Evolutionary conservation across 2,888 invertebrate genomes (phyloP), one percentile per base, ranked within the genome.

Genomic region (Dorcus hopei): DNA sequence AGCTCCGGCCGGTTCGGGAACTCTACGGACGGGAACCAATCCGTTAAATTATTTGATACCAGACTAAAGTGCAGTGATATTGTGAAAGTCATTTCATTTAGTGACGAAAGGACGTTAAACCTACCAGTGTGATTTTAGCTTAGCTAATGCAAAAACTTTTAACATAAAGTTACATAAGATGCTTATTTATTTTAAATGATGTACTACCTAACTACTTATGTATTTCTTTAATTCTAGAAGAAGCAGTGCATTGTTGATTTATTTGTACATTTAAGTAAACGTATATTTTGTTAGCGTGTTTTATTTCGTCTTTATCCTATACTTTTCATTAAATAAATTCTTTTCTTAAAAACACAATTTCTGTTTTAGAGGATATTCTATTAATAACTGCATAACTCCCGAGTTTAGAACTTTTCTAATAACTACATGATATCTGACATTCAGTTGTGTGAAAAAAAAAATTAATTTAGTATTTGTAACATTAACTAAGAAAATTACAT

Each of bases 251-350:
- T 45, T 45, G 45, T 45, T 45, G 45, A 45, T 45, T 19, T 45
- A 45, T 45, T 45, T 45, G 23, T 45, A 45, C 23, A 45, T 45
- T 45, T 45, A 45, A 45, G 45, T 45, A 45, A 45, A 45, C 45
- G 9, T 45, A 16, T 45, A 45, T 45, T 45, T 45, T 45, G 45
- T 45, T 45, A 45, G 16, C 3, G 16, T 45, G 5, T 45, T 45
- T 45, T 45, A 11, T 45, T 45, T 33, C 26, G 26, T 33, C 26
- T 33, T 33, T 33, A 6, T 7, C 26, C 7, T 6, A 6, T 6
- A 33, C 1, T 33, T 33, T 7, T 33, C 7, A 33, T 33, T 6
- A 33, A 33, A 33, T 33, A 33, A 33, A 33, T 33, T 33, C 19
- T 19, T 33, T 33, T 33, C 26, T 6, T 6, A 7, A 33, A 33